Evolutionary conservation across 2,888 invertebrate species (phyloP).

Genomic region (Agrotis clavis): DNA sequence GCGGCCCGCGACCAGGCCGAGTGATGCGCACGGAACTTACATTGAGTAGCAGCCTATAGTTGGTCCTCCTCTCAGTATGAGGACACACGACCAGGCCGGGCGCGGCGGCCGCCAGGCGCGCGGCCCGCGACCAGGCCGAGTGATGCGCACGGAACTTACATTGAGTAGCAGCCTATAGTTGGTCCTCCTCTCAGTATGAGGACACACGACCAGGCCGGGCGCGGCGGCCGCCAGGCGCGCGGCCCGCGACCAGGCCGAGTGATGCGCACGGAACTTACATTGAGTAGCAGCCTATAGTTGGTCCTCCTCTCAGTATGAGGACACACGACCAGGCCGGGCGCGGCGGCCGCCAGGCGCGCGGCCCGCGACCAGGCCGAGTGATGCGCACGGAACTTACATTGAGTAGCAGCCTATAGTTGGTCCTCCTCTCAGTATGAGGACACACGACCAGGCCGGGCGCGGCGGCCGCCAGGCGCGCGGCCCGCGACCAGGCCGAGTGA

Average conservation of each 20-base stretch:
- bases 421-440: conserved; percentile 93
- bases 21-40: conserved; percentile 80
- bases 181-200: conserved; percentile 93
- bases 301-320: conserved; percentile 93
- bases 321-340: conserved; percentile 94
- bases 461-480: conserved; percentile 93
- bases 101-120: conserved; percentile 93
- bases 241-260: conserved; percentile 83
- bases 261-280: conserved; percentile 81
- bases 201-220: conserved; percentile 94
- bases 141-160: conserved; percentile 79
- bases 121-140: conserved; percentile 85
- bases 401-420: conserved; percentile 94
- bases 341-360: conserved; percentile 93
- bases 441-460: conserved; percentile 95
- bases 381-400: conserved; percentile 84
- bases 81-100: conserved; percentile 94
- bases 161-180: conserved; percentile 94
- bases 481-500: conserved; percentile 79
- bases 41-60: conserved; percentile 94
- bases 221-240: conserved; percentile 94
- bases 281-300: conserved; percentile 94
- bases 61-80: conserved; percentile 93
- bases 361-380: conserved; percentile 82
- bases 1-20: conserved; percentile 85